These are phyloP conservation scores for Elephas maximus DNA, from an alignment of 2,113 vertebrate genomes.

Conservation along the genomic window DNA sequence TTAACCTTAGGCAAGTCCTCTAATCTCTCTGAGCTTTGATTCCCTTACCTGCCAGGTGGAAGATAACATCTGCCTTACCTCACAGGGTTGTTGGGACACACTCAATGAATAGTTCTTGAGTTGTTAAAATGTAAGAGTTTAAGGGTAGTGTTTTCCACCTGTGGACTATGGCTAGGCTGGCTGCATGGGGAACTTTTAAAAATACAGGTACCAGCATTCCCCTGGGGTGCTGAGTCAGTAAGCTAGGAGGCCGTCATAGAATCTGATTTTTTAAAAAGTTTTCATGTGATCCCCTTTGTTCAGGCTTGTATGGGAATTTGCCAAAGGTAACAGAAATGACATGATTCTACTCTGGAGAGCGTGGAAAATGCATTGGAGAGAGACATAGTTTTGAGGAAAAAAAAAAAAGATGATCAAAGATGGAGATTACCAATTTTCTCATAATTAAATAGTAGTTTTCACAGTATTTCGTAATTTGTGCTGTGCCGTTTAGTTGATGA, in stretches of 20 bases:
- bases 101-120: slow-evolving; percentile 5
- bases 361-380: slow-evolving; percentile 2
- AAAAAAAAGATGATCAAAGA: neutral
- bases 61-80: neutral
- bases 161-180: neutral
- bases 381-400: slow-evolving; percentile 33
- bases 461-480: neutral
- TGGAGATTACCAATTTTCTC: neutral
- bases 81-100: neutral
- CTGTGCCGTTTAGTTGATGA: neutral
- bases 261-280: slow-evolving; percentile 16
- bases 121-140: slow-evolving; percentile 42
- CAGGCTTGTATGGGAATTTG: neutral
- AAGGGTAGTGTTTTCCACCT: neutral
- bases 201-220: neutral
- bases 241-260: neutral
- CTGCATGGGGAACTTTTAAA: slow-evolving; percentile 26
- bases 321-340: neutral
- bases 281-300: neutral
- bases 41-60: neutral
- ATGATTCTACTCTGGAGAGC: neutral
- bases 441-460: neutral
- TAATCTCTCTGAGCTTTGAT: slow-evolving; percentile 31
- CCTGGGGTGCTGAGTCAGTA: neutral
- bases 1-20: neutral